phyloP scores from a whole-genome alignment of 1,140 invertebrate species.

The Zaprionus davidi region DNA sequence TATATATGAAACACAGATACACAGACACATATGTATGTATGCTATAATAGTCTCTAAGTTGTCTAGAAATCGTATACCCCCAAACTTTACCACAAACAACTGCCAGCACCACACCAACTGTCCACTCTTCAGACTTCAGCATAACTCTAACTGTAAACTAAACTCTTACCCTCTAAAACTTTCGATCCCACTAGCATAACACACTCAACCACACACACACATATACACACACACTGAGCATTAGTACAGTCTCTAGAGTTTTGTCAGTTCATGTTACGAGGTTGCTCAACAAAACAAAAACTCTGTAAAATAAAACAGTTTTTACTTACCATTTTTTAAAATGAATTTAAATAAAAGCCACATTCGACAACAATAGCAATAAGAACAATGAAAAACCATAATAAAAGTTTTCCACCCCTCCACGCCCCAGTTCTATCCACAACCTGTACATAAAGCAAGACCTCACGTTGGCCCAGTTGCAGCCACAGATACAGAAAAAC shows the following conservation, averaged over 20 bases:
- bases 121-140: slow-evolving; percentile 4
- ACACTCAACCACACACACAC: slow-evolving; percentile 20
- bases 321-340: slow-evolving; percentile 49
- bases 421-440: slow-evolving; percentile 11
- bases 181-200: slow-evolving; percentile 36
- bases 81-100: slow-evolving; percentile 28
- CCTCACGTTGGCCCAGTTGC: not conserved
- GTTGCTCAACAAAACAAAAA: slow-evolving; percentile 29
- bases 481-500: slow-evolving; percentile 3
- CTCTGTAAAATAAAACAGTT: slow-evolving; percentile 56
- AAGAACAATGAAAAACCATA: slow-evolving; percentile 8
- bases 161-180: slow-evolving; percentile 47
- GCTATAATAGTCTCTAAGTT: slow-evolving; percentile 68
- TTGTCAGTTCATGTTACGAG: slow-evolving; percentile 49
- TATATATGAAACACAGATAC: slow-evolving; percentile 35
- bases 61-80: slow-evolving; percentile 48
- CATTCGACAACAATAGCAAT: slow-evolving; percentile 20
- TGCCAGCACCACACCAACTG: not conserved
- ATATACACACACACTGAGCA: slow-evolving; percentile 22
- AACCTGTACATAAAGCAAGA: slow-evolving; percentile 27
- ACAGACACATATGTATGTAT: slow-evolving; percentile 29
- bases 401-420: slow-evolving; percentile 3
- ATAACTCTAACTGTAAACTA: slow-evolving; percentile 4
- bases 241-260: slow-evolving; percentile 58
- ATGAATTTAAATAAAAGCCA: slow-evolving; percentile 10